Evolutionary conservation across 2,888 invertebrate species (phyloP).

Genomic region (Cyrtodaria siliqua): DNA sequence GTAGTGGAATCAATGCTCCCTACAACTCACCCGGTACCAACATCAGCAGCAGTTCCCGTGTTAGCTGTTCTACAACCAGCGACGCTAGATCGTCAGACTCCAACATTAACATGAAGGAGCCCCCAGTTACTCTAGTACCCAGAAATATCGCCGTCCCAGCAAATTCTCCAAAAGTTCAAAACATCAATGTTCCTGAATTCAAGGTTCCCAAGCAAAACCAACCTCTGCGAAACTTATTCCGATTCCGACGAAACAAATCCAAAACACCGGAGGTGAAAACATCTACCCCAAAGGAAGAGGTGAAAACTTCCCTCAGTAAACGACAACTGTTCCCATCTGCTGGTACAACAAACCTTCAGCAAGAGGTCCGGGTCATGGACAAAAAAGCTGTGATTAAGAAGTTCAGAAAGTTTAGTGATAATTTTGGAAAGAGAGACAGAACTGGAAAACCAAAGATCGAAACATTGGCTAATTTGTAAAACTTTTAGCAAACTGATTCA

Average conservation of each 20-base stretch:
- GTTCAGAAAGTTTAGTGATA: slow-evolving; percentile 78
- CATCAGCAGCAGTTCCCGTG: slow-evolving; percentile 56
- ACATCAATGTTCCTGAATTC: slow-evolving; percentile 54
- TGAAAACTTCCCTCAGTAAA: slow-evolving; percentile 64
- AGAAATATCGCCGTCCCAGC: slow-evolving; percentile 43
- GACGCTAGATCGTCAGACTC: slow-evolving; percentile 69
- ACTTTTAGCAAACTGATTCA: not conserved
- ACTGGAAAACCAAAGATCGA: slow-evolving; percentile 72
- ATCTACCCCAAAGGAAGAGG: slow-evolving; percentile 64
- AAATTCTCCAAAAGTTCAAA: slow-evolving; percentile 59
- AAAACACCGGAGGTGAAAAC: slow-evolving; percentile 69
- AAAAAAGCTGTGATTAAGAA: slow-evolving; percentile 79
- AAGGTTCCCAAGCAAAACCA: slow-evolving; percentile 68
- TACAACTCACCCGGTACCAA: slow-evolving; percentile 76
- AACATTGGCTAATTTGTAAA: slow-evolving; percentile 78
- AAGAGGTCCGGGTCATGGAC: slow-evolving; percentile 73
- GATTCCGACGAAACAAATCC: slow-evolving; percentile 63
- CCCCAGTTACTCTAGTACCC: slow-evolving; percentile 59
- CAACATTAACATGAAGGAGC: slow-evolving; percentile 60
- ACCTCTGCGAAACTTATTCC: slow-evolving; percentile 66
- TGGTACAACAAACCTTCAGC: slow-evolving; percentile 53
- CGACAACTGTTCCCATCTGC: slow-evolving; percentile 70
- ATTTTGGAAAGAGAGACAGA: slow-evolving; percentile 73
- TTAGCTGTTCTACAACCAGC: slow-evolving; percentile 67
- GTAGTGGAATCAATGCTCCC: slow-evolving; percentile 80